Conservation (phyloP, 2,113 vertebrate species). For the Bos javanicus region DNA sequence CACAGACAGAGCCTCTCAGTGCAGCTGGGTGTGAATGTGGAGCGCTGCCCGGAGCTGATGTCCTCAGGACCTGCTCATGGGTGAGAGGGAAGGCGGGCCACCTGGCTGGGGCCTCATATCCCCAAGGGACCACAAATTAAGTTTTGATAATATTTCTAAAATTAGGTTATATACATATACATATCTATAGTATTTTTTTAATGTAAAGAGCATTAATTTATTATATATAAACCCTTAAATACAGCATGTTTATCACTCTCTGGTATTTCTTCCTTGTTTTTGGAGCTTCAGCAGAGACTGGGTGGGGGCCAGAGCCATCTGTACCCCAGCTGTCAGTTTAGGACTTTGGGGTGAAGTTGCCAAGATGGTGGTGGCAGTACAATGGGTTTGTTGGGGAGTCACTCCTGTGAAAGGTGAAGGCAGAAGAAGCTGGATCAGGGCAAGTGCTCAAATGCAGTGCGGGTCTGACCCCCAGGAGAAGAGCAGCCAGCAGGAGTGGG, state of each 20-base stretch:
- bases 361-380: neutral
- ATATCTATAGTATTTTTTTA: neutral
- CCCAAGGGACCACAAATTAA: neutral
- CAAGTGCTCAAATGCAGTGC: neutral
- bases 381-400: neutral
- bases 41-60: neutral
- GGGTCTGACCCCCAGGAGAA: neutral
- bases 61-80: neutral
- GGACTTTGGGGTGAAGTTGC: neutral
- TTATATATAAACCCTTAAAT: slow-evolving; percentile 16
- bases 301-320: neutral
- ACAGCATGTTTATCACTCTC: neutral
- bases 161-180: neutral
- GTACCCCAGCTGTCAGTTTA: neutral
- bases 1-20: no score
- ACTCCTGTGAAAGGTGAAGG: neutral
- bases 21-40: neutral
- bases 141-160: slow-evolving; percentile 1
- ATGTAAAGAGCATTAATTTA: neutral
- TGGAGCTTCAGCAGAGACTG: neutral
- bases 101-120: neutral
- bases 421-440: neutral
- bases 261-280: neutral
- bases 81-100: neutral
- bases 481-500: neutral